Conservation (phyloP, 1,140 invertebrate genomes). For the Brachionus asplanchnoidis region DNA sequence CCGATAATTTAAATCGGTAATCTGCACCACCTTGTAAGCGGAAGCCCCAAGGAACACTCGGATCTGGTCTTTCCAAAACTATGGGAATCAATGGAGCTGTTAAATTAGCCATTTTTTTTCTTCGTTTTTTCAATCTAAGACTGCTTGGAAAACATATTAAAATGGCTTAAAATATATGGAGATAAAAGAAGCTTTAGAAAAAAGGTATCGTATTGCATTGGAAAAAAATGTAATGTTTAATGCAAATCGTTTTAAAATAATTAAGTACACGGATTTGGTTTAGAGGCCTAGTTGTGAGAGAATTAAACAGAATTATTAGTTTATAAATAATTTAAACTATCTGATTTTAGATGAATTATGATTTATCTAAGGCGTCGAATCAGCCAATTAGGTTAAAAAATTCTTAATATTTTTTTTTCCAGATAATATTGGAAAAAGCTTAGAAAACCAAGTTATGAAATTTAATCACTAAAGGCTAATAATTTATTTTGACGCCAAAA, state of each 20-base stretch:
- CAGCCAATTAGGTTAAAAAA: background rate
- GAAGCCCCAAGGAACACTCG: slow-evolving; percentile 30
- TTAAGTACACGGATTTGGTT: background rate
- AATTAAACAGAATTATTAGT: background rate
- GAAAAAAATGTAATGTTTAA: background rate
- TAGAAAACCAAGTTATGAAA: background rate
- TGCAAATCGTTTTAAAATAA: background rate
- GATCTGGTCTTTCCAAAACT: background rate
- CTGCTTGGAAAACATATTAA: background rate
- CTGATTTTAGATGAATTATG: background rate
- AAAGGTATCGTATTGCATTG: slow-evolving; percentile 1
- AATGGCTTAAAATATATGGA: background rate
- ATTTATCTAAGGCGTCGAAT: background rate
- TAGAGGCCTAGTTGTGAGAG: background rate
- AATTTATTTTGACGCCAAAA: background rate
- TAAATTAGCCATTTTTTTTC: slow-evolving; percentile 28
- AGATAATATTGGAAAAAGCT: background rate
- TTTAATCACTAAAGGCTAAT: background rate
- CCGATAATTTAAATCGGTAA: slow-evolving; percentile 10
- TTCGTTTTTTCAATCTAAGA: background rate
- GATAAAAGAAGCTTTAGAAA: background rate
- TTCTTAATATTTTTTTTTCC: background rate
- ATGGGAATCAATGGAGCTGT: slow-evolving; percentile 36
- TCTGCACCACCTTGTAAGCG: slow-evolving; percentile 31
- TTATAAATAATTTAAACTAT: slow-evolving; percentile 1